These are phyloP conservation scores for Micromys minutus DNA, from an alignment of 2,113 vertebrate genomes.

Conservation along the genomic window DNA sequence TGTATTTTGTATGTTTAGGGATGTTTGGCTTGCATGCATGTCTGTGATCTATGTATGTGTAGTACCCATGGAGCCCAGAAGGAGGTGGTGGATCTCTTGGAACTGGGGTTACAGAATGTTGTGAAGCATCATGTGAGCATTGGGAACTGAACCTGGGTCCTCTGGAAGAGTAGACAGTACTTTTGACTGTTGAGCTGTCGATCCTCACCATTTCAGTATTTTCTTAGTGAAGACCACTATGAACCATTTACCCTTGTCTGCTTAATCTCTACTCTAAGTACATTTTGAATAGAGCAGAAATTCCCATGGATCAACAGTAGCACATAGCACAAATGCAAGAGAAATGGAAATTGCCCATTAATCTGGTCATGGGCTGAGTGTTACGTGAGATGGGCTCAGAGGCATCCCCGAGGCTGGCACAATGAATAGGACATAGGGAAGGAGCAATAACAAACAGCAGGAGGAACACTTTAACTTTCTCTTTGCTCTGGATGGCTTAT, in stretches of 20 bases:
- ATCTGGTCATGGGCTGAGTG: not conserved
- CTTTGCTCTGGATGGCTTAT: not conserved
- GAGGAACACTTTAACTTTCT: not conserved
- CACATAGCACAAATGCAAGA: not conserved
- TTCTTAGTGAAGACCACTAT: not conserved
- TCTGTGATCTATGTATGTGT: not conserved
- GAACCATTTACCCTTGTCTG: not conserved
- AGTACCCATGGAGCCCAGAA: not conserved
- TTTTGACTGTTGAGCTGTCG: not conserved
- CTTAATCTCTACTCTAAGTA: constrained; percentile 71
- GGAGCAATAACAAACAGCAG: fast-evolving
- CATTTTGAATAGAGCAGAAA: constrained; percentile 58
- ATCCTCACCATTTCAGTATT: not conserved
- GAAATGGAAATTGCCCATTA: too few species aligned
- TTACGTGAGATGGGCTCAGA: not conserved
- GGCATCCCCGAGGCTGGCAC: not conserved
- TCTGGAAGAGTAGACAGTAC: not conserved
- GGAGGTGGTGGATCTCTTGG: not conserved
- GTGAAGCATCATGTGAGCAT: not conserved
- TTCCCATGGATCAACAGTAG: not conserved
- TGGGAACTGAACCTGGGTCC: not conserved
- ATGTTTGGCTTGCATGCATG: not conserved
- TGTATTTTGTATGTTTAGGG: not conserved
- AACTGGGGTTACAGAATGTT: not conserved
- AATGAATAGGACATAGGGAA: fast-evolving